Evolutionary conservation across 2,888 invertebrate genomes (phyloP), one percentile per base, ranked within the genome.

Genomic region (Eudemis profundana): DNA sequence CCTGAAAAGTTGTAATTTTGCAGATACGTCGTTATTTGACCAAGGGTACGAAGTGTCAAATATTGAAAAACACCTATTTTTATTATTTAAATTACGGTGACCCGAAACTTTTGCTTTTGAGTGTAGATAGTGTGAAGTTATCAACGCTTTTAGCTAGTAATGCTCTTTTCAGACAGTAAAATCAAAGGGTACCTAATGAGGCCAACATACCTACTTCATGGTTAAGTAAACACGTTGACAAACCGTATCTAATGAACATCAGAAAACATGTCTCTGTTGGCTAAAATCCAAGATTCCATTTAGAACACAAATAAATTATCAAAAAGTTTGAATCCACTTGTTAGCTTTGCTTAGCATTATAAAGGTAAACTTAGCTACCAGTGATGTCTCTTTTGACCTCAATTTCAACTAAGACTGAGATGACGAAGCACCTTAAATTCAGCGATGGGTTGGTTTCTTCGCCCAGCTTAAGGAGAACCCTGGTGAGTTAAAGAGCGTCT

Each of bases 381-480:
- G 62, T 57, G 62, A 67, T 54, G 66, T 67, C 65, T 67, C 70
- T 68, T 69, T 69, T 66, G 67, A 66, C 68, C 65, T 65, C 70
- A 68, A 70, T 72, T 72, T 70, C 73, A 75, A 73, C 70, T 71
- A 68, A 72, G 73, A 72, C 74, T 74, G 76, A 78, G 75, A 78
- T 78, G 77, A 78, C 74, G 71, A 73, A 76, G 76, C 74, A 78
- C 76, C 75, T 78, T 72, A 76, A 77, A 78, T 77, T 72, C 75
- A 36, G 67, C 67, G 56, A 73, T 72, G 62, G 68, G 66, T 68
- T 66, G 63, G 61, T 64, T 54, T 44, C 63, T 3, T 33, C 12
- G 38, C 2, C 65, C 61, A 68, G 56, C 12, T 50, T 21, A 42
- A 17, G n/a, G 29, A 44, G 68, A 65, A 12, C 65, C 27, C 54